phyloP scores from a whole-genome alignment of 53 echinoderm and acorn worm genomes.

The Paracentrotus lividus region DNA sequence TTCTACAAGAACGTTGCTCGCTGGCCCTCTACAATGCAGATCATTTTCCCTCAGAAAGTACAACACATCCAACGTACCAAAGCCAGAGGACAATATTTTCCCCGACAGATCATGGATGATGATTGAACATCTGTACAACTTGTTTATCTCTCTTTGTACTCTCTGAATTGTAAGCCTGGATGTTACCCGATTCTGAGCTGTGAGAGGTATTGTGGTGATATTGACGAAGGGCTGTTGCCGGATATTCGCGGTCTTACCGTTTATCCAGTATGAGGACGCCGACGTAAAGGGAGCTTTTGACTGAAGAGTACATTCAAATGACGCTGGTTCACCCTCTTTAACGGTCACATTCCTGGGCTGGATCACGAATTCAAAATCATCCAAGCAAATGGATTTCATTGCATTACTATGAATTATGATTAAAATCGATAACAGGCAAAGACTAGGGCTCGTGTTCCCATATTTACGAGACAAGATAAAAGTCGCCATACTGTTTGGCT shows the following conservation, averaged over 20 bases:
- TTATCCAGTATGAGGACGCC: not conserved
- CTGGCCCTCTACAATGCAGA: not conserved
- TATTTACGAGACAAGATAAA: not conserved
- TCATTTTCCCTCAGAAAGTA: conserved; percentile 17
- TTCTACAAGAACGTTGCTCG: not conserved
- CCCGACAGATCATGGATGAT: not conserved
- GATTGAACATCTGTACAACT: not conserved
- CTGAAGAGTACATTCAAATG: not conserved
- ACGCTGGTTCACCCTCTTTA: conserved; percentile 16
- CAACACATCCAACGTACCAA: not conserved
- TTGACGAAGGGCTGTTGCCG: not conserved
- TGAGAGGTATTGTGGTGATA: not conserved
- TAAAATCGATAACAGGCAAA: not conserved
- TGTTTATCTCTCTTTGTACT: not conserved
- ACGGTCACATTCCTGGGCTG: conserved; percentile 1
- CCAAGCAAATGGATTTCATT: not conserved
- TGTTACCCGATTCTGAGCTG: not conserved
- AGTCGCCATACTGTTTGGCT: not conserved
- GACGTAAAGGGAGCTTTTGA: not conserved
- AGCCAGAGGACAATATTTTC: not conserved
- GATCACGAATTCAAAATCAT: not conserved
- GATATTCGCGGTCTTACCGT: conserved; percentile 24
- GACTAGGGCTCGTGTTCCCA: not conserved
- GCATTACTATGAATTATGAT: not conserved
- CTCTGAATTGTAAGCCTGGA: not conserved